phyloP scores from a whole-genome alignment of 1,140 invertebrate species.

The Ladona fulva region DNA sequence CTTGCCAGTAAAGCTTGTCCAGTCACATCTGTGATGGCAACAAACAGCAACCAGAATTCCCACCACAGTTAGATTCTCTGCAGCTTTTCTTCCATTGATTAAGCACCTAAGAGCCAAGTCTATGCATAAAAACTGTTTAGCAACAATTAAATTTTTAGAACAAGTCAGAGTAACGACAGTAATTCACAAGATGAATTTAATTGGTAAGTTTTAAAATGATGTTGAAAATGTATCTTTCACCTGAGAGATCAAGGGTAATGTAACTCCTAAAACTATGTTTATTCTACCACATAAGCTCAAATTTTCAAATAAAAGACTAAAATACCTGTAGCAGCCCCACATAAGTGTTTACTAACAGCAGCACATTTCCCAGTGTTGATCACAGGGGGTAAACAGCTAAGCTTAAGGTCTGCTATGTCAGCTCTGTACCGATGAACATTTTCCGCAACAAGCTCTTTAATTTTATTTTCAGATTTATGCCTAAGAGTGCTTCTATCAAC shows the following conservation, averaged over 20 bases:
- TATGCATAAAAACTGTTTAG: conserved; percentile 31
- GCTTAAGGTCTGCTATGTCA: neutral
- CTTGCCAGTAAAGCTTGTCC: conserved; percentile 58
- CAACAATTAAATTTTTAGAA: conserved; percentile 18
- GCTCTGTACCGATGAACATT: neutral
- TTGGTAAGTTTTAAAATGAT: too few relatives aligned
- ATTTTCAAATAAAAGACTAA: conserved; percentile 21
- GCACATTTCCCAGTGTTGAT: conserved; percentile 39
- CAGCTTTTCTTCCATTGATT: conserved; percentile 32
- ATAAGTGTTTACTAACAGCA: conserved; percentile 76
- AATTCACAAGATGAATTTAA: too few relatives aligned
- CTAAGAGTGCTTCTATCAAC: conserved; percentile 11
- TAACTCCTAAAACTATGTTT: too few relatives aligned
- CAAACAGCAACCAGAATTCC: conserved; percentile 72
- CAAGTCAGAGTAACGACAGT: too few relatives aligned
- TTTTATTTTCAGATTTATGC: conserved; percentile 19
- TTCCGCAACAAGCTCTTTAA: neutral
- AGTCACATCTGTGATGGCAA: conserved; percentile 77
- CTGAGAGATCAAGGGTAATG: too few relatives aligned
- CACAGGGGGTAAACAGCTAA: neutral
- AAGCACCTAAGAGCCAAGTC: conserved; percentile 64
- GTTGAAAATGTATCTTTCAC: too few relatives aligned
- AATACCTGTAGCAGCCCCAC: conserved; percentile 69
- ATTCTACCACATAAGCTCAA: neutral
- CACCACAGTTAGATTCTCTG: conserved; percentile 33